These are phyloP conservation scores for Conomelus anceps DNA, from an alignment of 2,888 invertebrate genomes.

Conservation along the genomic window DNA sequence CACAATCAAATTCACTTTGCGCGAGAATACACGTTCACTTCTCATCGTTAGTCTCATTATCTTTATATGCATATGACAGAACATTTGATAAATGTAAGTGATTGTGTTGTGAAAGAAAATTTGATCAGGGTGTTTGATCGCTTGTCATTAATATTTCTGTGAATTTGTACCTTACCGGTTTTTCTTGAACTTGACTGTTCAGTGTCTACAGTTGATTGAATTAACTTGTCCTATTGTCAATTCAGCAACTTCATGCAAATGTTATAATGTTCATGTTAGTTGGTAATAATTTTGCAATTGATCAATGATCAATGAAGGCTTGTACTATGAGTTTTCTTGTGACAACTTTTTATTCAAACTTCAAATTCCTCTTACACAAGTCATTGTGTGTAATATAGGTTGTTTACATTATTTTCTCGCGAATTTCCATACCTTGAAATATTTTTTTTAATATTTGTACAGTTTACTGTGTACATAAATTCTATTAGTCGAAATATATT, in stretches of 20 bases:
- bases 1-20: constrained; percentile 27
- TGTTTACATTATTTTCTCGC: neutral
- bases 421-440: neutral
- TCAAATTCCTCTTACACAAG: neutral
- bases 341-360: neutral
- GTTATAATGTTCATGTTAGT: constrained; percentile 8
- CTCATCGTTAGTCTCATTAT: constrained; percentile 9
- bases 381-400: neutral
- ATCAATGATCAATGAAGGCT: neutral
- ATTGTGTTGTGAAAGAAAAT: constrained; percentile 26
- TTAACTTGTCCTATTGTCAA: neutral
- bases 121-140: constrained; percentile 23
- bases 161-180: constrained; percentile 25
- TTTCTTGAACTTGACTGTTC: constrained; percentile 16
- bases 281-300: neutral
- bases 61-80: constrained; percentile 15
- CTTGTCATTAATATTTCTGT: constrained; percentile 25
- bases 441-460: neutral
- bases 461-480: neutral
- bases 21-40: constrained; percentile 23
- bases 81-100: constrained; percentile 23
- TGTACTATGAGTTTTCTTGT: neutral
- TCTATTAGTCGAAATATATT: neutral
- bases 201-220: neutral
- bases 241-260: neutral